These are phyloP conservation scores for Perca schrenkii DNA, from an alignment of 2,113 vertebrate species.

Conservation along the genomic window DNA sequence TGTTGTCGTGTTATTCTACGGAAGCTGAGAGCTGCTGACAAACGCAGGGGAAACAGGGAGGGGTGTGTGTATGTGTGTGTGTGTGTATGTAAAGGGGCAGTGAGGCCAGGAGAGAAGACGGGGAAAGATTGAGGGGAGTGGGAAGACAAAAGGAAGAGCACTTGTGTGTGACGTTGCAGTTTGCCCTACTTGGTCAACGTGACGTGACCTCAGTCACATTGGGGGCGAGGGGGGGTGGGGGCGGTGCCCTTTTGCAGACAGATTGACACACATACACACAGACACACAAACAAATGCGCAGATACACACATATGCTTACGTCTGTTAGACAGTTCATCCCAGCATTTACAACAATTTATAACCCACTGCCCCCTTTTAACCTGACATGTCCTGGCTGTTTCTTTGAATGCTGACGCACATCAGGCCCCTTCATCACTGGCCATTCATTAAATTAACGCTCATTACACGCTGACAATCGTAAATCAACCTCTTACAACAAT, in stretches of 20 bases:
- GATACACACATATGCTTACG: slow-evolving; percentile 74
- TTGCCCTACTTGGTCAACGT: slow-evolving; percentile 56
- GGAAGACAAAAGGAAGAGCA: slow-evolving; percentile 74
- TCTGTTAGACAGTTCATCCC: slow-evolving; percentile 51
- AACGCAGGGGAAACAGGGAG: slow-evolving; percentile 66
- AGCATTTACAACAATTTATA: slow-evolving; percentile 76
- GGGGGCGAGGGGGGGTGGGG: slow-evolving; percentile 22
- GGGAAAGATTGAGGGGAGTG: slow-evolving; percentile 57
- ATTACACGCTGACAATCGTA: slow-evolving; percentile 72
- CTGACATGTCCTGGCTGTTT: slow-evolving; percentile 64
- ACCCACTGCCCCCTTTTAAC: slow-evolving; percentile 62
- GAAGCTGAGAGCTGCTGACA: slow-evolving; percentile 80
- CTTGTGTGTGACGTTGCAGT: slow-evolving; percentile 62
- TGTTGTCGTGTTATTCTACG: slow-evolving; percentile 79
- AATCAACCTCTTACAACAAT: slow-evolving; percentile 75
- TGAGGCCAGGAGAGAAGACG: slow-evolving; percentile 9
- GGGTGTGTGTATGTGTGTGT: slow-evolving; percentile 17
- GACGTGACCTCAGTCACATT: slow-evolving; percentile 62
- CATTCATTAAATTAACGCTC: slow-evolving; percentile 80
- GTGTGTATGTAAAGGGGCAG: slow-evolving; percentile 31
- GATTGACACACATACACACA: slow-evolving; percentile 49
- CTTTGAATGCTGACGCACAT: slow-evolving; percentile 80
- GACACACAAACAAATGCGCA: slow-evolving; percentile 36
- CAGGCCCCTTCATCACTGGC: slow-evolving; percentile 61
- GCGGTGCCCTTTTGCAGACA: slow-evolving; percentile 62